These are phyloP conservation scores for Montipora capitata DNA, from an alignment of 92 coral and sea anemone genomes.

Conservation along the genomic window DNA sequence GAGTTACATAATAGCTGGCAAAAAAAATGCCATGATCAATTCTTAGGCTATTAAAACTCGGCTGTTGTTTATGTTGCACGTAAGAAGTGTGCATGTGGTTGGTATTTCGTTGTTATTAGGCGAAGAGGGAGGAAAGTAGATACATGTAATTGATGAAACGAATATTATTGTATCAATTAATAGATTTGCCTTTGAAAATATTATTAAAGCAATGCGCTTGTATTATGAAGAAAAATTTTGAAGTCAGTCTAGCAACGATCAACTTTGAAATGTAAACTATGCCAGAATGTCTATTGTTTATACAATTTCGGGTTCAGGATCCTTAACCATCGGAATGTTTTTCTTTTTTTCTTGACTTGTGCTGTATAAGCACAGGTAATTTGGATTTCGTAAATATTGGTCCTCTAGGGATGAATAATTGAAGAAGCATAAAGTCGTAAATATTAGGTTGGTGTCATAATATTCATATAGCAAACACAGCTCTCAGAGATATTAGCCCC, in stretches of 20 bases:
- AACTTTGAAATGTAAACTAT: background rate
- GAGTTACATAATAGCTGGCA: constrained; percentile 39
- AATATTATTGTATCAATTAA: background rate
- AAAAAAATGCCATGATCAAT: background rate
- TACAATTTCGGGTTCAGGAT: no score
- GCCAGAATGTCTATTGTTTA: background rate
- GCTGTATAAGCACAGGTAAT: no score
- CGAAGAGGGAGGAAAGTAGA: background rate
- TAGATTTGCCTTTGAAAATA: background rate
- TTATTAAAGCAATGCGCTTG: no score
- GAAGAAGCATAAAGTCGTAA: background rate
- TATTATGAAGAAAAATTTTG: background rate
- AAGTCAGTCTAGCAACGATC: no score
- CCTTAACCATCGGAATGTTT: no score
- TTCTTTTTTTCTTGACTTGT: no score
- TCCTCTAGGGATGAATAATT: background rate
- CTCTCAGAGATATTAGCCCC: constrained; percentile 20
- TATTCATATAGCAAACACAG: background rate
- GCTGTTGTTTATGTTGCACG: background rate
- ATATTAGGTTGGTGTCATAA: background rate
- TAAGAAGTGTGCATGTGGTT: background rate
- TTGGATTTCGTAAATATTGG: no score
- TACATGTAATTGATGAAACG: background rate
- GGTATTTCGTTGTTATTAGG: background rate
- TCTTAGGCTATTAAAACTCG: constrained; percentile 16